Base-by-base conservation (phyloP, 2,113 vertebrate species). In the Rhipidura dahli region DNA sequence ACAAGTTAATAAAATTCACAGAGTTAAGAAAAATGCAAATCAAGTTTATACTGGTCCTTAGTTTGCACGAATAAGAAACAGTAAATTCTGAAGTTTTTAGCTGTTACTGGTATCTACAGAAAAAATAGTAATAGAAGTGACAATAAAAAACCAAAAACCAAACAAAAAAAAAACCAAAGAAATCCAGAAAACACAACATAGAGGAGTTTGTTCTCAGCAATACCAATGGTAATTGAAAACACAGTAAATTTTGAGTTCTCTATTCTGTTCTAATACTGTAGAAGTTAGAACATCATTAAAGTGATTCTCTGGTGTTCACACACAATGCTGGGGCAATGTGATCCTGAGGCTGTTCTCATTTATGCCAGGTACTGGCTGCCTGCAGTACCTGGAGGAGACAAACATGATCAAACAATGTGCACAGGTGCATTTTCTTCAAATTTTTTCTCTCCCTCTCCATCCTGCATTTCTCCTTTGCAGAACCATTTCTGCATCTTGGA, bases 11-110 rank as follows among this genome's bases (percentile, higher is more conserved):
- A 77, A 73, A 73, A 89, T n/a, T 49, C 64, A 70, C 9, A 60
- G 13, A 66, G 20, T 60, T 73, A 89, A 90, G 39, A 47, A 85
- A 95, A 92, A 89, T 49, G 28, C 24, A 78, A 84, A 75, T 82
- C 27, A 45, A 71, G 39, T 40, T 90, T 78, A 68, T 69, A 61
- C 16, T 24, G 15, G 27, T 51, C 8, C 39, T 12, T 47, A 33
- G n/a, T 37, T 91, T 78, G 42, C 39, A 86, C 73, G 28, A 80
- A 33, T 44, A 92, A 82, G n/a, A 77, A 83, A 33, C 26, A 30
- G 24, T 56, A 68, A 78, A 87, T 92, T 83, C 27, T 71, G 17
- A 68, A 68, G 20, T 7, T 37, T 59, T 87, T 71, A 82, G 65
- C 13, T 82, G 33, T 49, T 84, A 51, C 21, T 51, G 7, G 11